Evolutionary conservation across 1,140 invertebrate species (phyloP), one percentile per base, ranked within the genome.

Genomic region (Physella acuta): DNA sequence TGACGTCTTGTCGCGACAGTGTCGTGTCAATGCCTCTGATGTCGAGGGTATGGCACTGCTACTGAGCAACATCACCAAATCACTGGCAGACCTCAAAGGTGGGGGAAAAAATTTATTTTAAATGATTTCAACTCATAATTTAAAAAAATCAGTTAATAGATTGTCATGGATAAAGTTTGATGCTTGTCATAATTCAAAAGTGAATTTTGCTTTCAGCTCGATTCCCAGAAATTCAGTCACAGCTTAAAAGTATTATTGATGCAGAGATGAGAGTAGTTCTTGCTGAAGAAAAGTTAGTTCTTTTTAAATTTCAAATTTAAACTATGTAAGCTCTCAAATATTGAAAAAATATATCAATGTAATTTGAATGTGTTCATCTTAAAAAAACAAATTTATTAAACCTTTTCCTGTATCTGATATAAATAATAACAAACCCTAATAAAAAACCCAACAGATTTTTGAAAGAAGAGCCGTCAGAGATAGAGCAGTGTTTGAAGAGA

Each of bases 11-110:
- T 97, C 95, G 85, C 89, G 93, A 65, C 92, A 95, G 81, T 96
- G 94, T 55, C 89, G 94, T 44, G 95, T 98, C 16, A 97, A 97
- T 81, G 95, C 97, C 92, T 90, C 91, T 0, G 95, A 98, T 81
- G 95, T 99, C 1, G 96, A 99, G 82, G 93, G 93, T 76, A 97
- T 98, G 90, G 95, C 95, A 24, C 87, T 98, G 73, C 90, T 96
- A 67, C 87, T 99, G 24, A 94, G 91, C 82, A 90, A 92, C 85
- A 91, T 92, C 68, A 93, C 93, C 85, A 95, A 97, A 90, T 94
- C 93, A 37, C 93, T 98, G 3, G 94, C 94, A 16, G 94, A 97
- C 82, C 89, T 97, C 72, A 98, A 98, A 87, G 78, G 85, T 85
- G 76, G 70, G 66, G 65, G 26, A 24, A 14, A 8, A 24, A 30